Evolutionary conservation across 2,888 invertebrate species (phyloP), one percentile per base, ranked within the genome.

Genomic region (Melanchra persicariae): DNA sequence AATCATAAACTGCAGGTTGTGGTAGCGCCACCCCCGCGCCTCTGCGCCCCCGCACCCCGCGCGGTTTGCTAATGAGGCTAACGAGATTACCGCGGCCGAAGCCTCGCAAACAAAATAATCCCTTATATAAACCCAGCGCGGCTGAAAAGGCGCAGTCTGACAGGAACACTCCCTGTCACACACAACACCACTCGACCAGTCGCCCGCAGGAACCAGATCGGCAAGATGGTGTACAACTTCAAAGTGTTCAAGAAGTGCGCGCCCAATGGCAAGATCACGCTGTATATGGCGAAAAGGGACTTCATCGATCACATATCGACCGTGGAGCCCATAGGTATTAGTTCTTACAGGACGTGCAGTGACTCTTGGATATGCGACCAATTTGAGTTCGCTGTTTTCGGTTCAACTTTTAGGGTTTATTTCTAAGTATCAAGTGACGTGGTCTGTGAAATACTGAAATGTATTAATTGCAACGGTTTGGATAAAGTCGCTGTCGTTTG

Each of bases 191-290:
- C 51, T 54, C 24, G 19, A 62, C 8, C 43, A 34, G 63, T 26
- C 47, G 45, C n/a, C 60, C 65, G 45, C 47, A 52, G 22, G 4
- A 22, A 66, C 22, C 43, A 43, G 45, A 34, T 19, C 60, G 65
- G 34, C 88, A 97, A 92, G 79, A 98, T 98, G 99, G 98, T 98
- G 91, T 98, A 97, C 89, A 98, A 98, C 92, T 98, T 98, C 93
- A 98, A 98, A 94, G 98, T 99, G 90, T 99, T 98, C 94, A 99
- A 99, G 94, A 99, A 99, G 96, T 97, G 97, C 89, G 97, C 98
- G 54, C 98, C 98, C 60, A 98, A 98, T 93, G 98, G 98, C 81
- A 98, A 98, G 96, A 93, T 98, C 86, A 98, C 98, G 52, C 94
- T 99, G 85, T 99, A 98, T 87, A 96, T 99, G 95, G 98, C 98